phyloP scores from a whole-genome alignment of 1,140 invertebrate genomes.

The Liolophura sinensis region DNA sequence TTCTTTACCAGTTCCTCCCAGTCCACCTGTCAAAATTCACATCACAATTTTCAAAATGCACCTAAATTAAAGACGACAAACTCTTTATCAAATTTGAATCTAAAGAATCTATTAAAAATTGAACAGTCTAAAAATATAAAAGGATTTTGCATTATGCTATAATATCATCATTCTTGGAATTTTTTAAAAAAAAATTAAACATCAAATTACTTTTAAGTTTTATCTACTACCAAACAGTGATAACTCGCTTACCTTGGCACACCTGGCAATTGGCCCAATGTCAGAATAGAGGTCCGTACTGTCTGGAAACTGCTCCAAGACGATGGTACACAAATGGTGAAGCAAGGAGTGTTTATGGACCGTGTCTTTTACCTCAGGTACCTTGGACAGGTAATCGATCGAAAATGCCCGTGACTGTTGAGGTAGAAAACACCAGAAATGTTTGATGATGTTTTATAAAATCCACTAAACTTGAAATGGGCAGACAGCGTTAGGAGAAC shows the following conservation, averaged over 20 bases:
- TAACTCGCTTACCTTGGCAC: slow-evolving; percentile 66
- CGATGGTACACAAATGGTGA: slow-evolving; percentile 96
- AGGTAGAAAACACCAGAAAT: slow-evolving; percentile 3
- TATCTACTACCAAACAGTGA: no score
- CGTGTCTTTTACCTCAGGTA: slow-evolving; percentile 99
- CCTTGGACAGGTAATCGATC: slow-evolving; percentile 96
- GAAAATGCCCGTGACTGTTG: slow-evolving; percentile 91
- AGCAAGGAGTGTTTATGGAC: slow-evolving; percentile 97
- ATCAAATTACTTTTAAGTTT: no score
- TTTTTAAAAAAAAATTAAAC: no score
- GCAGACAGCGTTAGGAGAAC: not conserved
- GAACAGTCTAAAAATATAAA: no score
- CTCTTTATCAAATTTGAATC: no score
- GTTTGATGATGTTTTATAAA: not conserved
- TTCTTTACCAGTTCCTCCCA: slow-evolving; percentile 65
- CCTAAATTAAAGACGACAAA: no score
- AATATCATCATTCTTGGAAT: no score
- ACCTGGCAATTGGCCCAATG: slow-evolving; percentile 69
- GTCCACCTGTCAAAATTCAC: slow-evolving; percentile 47
- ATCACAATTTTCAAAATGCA: no score
- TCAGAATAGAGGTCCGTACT: slow-evolving; percentile 95
- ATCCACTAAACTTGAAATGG: not conserved
- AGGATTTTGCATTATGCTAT: no score
- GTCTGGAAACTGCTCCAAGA: slow-evolving; percentile 94
- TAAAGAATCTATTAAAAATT: no score